These are phyloP conservation scores for Halictus ligatus DNA, from an alignment of 2,888 invertebrate species.

Conservation along the genomic window DNA sequence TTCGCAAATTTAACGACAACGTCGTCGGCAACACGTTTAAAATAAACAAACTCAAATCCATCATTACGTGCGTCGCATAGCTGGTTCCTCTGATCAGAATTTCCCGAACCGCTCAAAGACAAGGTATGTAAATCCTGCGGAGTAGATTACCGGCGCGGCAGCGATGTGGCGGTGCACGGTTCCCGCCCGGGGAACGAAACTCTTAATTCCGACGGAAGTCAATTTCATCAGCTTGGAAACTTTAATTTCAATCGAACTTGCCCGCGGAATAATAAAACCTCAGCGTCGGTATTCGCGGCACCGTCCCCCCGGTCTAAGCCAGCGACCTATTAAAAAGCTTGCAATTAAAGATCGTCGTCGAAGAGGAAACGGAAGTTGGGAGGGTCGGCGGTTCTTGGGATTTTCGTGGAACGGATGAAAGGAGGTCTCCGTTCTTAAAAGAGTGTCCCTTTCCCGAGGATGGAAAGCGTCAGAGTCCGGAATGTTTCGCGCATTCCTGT, in stretches of 20 bases:
- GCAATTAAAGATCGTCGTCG: conserved; percentile 23
- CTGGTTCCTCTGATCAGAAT: conserved; percentile 24
- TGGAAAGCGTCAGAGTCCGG: not conserved
- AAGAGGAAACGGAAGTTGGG: not conserved
- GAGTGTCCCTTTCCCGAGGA: not conserved
- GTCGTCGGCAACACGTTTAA: not conserved
- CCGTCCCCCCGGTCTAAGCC: not conserved
- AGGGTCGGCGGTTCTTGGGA: not conserved
- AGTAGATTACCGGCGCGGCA: conserved; percentile 50
- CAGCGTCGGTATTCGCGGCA: not conserved
- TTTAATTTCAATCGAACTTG: conserved; percentile 61
- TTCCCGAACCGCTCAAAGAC: conserved; percentile 41
- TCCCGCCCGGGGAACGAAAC: conserved; percentile 25
- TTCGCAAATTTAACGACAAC: not conserved
- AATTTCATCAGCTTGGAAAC: conserved; percentile 55
- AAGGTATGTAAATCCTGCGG: conserved; percentile 53
- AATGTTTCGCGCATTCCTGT: conserved; percentile 13
- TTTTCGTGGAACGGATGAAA: not conserved
- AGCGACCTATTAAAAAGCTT: conserved; percentile 32
- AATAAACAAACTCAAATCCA: not conserved
- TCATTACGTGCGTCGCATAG: not conserved
- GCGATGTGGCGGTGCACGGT: conserved; percentile 15
- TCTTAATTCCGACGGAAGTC: conserved; percentile 46
- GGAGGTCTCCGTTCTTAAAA: not conserved
- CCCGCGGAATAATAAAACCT: conserved; percentile 54